Percentiles rank a stretch among this genome's conserved stretches.
Conservation (phyloP, 2,888 invertebrate genomes). For the Lamellibrachia satsuma region DNA sequence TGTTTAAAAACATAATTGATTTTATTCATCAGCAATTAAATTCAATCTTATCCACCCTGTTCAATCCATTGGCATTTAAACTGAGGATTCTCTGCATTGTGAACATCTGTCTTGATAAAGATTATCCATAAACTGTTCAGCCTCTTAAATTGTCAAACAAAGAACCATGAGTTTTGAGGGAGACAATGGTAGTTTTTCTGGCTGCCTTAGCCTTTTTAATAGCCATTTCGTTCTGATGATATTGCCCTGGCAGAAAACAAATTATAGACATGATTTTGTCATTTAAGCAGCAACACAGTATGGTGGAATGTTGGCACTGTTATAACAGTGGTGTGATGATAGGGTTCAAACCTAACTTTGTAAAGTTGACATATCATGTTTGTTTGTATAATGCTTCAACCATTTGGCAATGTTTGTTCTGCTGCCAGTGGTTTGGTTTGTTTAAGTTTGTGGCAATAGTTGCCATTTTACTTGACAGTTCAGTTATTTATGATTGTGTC, state of each 20-base stretch:
- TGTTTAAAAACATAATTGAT: not conserved
- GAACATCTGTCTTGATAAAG: not conserved
- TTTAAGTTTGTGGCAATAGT: not conserved
- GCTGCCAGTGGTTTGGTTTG: not conserved
- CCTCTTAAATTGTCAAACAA: not conserved
- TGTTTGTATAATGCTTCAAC: not conserved
- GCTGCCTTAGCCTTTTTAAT: not conserved
- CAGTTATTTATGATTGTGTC: not conserved
- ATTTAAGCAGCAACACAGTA: slow-evolving; percentile 11
- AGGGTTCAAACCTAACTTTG: not conserved
- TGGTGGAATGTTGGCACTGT: not conserved
- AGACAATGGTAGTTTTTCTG: not conserved
- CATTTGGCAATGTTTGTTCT: not conserved
- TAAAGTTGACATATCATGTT: not conserved
- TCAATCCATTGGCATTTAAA: not conserved
- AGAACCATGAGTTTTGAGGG: not conserved
- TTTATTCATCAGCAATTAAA: slow-evolving; percentile 10
- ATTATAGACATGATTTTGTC: not conserved
- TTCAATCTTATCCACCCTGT: not conserved
- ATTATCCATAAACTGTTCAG: not conserved
- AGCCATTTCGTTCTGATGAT: not conserved
- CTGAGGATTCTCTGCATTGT: not conserved
- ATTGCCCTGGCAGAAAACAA: not conserved
- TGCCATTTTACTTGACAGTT: not conserved
- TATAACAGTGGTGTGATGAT: not conserved